Conservation (phyloP, 1,140 invertebrate genomes). For the Drosophila suzukii region DNA sequence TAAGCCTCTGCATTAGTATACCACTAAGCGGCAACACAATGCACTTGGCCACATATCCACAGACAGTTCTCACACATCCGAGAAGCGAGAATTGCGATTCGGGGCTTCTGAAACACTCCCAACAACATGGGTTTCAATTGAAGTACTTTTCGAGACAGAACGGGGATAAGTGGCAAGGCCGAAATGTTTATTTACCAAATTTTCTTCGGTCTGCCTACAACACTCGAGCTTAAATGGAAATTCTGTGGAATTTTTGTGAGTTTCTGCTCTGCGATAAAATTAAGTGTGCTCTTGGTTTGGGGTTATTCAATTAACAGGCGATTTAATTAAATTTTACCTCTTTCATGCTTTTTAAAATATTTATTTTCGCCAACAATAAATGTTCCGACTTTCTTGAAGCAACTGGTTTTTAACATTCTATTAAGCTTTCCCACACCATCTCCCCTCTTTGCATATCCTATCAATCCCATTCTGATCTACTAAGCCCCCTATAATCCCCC, state of each 20-base stretch:
- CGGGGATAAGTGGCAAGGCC: not conserved
- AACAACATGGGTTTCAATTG: conserved; percentile 10
- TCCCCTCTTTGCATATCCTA: not conserved
- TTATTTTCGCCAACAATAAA: not conserved
- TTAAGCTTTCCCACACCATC: not conserved
- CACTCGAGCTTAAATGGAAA: not conserved
- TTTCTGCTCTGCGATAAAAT: not conserved
- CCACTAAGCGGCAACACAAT: conserved; percentile 55
- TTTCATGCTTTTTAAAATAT: too few species aligned
- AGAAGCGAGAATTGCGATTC: conserved; percentile 24
- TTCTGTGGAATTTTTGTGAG: not conserved
- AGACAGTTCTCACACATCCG: conserved; percentile 2
- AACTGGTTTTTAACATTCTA: too few species aligned
- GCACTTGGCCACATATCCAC: conserved; percentile 36
- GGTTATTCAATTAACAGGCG: not conserved
- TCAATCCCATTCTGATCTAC: too few species aligned
- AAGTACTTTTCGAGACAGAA: conserved; percentile 4
- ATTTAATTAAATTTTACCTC: not conserved
- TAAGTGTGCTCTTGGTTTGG: not conserved
- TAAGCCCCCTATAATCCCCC: not conserved
- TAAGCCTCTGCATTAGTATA: conserved; percentile 66
- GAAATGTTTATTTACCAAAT: conserved; percentile 25
- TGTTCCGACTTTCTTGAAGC: too few species aligned
- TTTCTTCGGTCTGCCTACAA: conserved; percentile 10
- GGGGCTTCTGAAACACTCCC: conserved; percentile 38